Evolutionary conservation across 2,888 invertebrate species (phyloP).

Genomic region (Hydroisotoma schaefferi): DNA sequence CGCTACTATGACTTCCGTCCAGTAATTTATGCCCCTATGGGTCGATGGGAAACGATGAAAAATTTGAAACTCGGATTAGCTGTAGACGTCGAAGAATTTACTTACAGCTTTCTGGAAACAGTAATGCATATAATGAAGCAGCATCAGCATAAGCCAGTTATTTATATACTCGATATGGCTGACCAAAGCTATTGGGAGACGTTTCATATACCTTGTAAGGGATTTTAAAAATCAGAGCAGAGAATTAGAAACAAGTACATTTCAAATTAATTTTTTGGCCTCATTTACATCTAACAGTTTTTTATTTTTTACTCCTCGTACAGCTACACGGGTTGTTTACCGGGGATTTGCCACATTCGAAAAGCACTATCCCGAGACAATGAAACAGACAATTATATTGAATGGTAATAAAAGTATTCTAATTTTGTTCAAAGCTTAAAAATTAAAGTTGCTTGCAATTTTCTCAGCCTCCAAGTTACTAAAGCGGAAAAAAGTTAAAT

Average conservation of each 20-base stretch:
- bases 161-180: no score
- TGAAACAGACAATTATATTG: slow-evolving; percentile 21
- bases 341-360: slow-evolving; percentile 22
- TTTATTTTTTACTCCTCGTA: not conserved
- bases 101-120: slow-evolving; percentile 25
- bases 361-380: slow-evolving; percentile 26
- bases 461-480: not conserved
- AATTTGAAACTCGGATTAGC: slow-evolving; percentile 20
- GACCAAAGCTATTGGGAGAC: no score
- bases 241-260: no score
- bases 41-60: slow-evolving; percentile 25
- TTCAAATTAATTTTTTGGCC: no score
- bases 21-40: slow-evolving; percentile 21
- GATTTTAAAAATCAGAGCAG: no score
- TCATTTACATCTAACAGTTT: not conserved
- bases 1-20: not conserved
- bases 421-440: not conserved
- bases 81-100: slow-evolving; percentile 24
- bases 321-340: slow-evolving; percentile 20
- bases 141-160: no score
- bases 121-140: no score
- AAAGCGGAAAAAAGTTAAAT: not conserved
- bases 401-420: slow-evolving; percentile 15
- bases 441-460: no score
- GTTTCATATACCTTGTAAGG: no score